Evolutionary conservation across 2,113 vertebrate genomes (phyloP).

Genomic region (Ellobius talpinus): DNA sequence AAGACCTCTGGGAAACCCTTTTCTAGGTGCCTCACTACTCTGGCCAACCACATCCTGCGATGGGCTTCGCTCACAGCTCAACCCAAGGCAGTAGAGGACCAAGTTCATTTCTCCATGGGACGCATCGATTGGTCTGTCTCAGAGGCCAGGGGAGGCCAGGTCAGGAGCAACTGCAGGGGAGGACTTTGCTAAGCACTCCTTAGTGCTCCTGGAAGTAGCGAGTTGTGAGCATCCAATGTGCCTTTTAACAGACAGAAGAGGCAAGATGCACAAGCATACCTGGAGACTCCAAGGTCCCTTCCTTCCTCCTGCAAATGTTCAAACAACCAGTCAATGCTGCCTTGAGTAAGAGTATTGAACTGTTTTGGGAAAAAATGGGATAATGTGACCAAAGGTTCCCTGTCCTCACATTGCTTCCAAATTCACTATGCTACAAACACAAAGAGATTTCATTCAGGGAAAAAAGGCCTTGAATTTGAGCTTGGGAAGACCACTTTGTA

Average conservation of each 20-base stretch:
- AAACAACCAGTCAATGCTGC: rapidly evolving
- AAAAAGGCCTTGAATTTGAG: background rate
- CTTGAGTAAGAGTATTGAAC: rapidly evolving
- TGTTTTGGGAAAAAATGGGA: background rate
- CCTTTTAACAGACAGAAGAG: background rate
- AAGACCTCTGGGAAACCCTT: conserved; percentile 75
- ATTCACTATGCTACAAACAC: too few species aligned
- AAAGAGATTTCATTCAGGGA: background rate
- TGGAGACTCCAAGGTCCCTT: rapidly evolving
- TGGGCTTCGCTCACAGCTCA: background rate
- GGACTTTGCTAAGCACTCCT: background rate
- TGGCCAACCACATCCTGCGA: conserved; percentile 80
- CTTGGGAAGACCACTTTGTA: background rate
- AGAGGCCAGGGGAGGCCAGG: background rate
- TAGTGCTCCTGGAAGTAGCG: rapidly evolving
- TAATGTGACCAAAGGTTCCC: background rate
- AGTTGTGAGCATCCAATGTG: too few species aligned
- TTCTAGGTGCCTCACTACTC: conserved; percentile 27
- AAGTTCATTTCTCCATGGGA: background rate
- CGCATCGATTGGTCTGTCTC: background rate
- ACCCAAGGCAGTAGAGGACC: background rate
- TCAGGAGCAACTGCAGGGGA: background rate
- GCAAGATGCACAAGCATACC: too few species aligned
- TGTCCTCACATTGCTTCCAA: background rate
- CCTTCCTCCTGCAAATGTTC: background rate